Percentiles rank a stretch among this genome's conserved stretches.
phyloP scores from a whole-genome alignment of 1,140 invertebrate species.

The Drosophila suzukii region DNA sequence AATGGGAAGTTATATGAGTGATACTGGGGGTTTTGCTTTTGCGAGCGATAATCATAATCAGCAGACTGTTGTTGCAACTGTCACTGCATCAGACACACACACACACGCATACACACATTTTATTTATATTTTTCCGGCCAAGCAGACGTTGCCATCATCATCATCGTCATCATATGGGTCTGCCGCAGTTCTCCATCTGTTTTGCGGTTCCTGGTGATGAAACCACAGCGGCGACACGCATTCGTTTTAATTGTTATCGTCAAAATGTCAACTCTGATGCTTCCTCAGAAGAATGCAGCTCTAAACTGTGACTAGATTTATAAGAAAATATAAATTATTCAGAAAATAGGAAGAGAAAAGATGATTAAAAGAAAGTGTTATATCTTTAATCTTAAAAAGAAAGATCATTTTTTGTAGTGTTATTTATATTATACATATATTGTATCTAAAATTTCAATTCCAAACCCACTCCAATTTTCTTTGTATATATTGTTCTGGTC shows the following conservation, averaged over 20 bases:
- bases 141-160: constrained; percentile 52
- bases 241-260: constrained; percentile 72
- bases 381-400: too few relatives aligned
- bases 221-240: constrained; percentile 44
- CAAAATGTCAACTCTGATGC: constrained; percentile 33
- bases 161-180: constrained; percentile 24
- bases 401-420: too few relatives aligned
- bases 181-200: constrained; percentile 28
- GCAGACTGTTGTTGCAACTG: constrained; percentile 54
- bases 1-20: not conserved
- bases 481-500: too few relatives aligned
- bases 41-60: constrained; percentile 42
- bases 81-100: constrained; percentile 18
- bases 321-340: not conserved
- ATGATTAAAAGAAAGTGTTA: too few relatives aligned
- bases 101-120: constrained; percentile 50
- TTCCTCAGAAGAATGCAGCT: constrained; percentile 1
- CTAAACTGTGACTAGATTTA: not conserved
- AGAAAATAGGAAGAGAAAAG: not conserved
- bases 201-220: constrained; percentile 31
- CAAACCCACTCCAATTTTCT: not conserved
- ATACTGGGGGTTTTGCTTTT: constrained; percentile 29
- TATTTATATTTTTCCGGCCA: constrained; percentile 73
- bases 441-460: too few relatives aligned
- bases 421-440: too few relatives aligned